Conservation (phyloP, 1,140 invertebrate species). For the Aphaenogaster rudis region DNA sequence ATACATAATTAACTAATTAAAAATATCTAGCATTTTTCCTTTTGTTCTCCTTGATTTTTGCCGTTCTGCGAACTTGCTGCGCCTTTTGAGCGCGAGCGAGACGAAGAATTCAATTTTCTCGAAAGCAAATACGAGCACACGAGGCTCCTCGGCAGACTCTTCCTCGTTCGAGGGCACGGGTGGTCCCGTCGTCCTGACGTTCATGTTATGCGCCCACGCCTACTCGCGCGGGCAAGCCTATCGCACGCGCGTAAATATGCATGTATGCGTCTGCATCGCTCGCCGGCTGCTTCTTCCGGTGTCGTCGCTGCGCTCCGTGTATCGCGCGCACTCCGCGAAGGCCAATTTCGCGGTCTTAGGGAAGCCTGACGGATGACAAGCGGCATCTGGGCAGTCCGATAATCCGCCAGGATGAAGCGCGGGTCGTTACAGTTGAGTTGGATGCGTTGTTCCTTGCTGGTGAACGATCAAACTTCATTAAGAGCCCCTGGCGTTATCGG, state of each 20-base stretch:
- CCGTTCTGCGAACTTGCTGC: background rate
- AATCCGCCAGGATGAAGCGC: slow-evolving; percentile 37
- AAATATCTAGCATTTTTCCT: background rate
- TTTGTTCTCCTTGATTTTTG: background rate
- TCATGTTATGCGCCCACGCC: slow-evolving; percentile 58
- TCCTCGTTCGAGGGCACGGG: slow-evolving; percentile 57
- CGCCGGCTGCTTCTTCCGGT: slow-evolving; percentile 47
- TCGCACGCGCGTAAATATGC: slow-evolving; percentile 41
- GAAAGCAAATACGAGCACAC: slow-evolving; percentile 43
- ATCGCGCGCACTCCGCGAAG: slow-evolving; percentile 20
- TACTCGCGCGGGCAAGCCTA: slow-evolving; percentile 50
- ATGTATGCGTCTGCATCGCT: slow-evolving; percentile 35
- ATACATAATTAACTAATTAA: slow-evolving; percentile 3
- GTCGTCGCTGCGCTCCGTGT: slow-evolving; percentile 17
- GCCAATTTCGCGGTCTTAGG: slow-evolving; percentile 51
- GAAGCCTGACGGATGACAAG: slow-evolving; percentile 58
- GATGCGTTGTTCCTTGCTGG: background rate
- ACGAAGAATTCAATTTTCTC: slow-evolving; percentile 59
- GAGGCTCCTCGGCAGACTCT: slow-evolving; percentile 1
- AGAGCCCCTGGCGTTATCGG: background rate
- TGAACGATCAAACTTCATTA: slow-evolving; percentile 6
- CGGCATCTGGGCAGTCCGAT: slow-evolving; percentile 28
- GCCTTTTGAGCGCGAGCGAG: background rate
- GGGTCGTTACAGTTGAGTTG: slow-evolving; percentile 45
- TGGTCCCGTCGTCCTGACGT: slow-evolving; percentile 62